phyloP scores from a whole-genome alignment of 2,113 vertebrate species.

The Phalacrocorax carbo region DNA sequence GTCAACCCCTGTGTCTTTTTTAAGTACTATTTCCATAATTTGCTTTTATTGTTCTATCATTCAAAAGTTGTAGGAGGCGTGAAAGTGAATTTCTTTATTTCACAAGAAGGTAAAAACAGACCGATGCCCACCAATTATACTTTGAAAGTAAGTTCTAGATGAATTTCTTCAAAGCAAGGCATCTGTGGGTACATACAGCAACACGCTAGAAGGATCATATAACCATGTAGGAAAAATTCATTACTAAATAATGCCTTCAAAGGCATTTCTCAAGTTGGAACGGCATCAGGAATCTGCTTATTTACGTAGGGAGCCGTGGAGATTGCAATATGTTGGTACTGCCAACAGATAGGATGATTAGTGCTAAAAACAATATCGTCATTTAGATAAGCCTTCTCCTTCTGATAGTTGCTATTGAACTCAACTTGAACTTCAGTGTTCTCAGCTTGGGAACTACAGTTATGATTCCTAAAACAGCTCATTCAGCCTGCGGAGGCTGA shows the following conservation, averaged over 20 bases:
- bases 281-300: constrained; percentile 72
- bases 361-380: constrained; percentile 66
- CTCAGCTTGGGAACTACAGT: not conserved
- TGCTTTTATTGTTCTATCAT: constrained; percentile 9
- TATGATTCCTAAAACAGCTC: not conserved
- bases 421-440: constrained; percentile 42
- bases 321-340: constrained; percentile 62
- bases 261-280: constrained; percentile 71
- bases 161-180: not conserved
- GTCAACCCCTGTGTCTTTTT: not conserved
- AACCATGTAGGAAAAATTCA: constrained; percentile 23
- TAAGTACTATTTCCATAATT: constrained; percentile 6
- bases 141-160: not conserved
- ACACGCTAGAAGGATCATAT: not conserved
- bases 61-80: not conserved
- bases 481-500: not conserved
- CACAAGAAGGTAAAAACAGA: not conserved
- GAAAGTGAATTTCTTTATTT: not conserved
- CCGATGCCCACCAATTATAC: not conserved
- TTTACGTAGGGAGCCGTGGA: constrained; percentile 68
- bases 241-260: constrained; percentile 55
- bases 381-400: constrained; percentile 63
- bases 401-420: constrained; percentile 50
- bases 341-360: constrained; percentile 66
- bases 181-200: not conserved